Evolutionary conservation across 1,140 invertebrate genomes (phyloP).

Genomic region (Phocides pigmalion): DNA sequence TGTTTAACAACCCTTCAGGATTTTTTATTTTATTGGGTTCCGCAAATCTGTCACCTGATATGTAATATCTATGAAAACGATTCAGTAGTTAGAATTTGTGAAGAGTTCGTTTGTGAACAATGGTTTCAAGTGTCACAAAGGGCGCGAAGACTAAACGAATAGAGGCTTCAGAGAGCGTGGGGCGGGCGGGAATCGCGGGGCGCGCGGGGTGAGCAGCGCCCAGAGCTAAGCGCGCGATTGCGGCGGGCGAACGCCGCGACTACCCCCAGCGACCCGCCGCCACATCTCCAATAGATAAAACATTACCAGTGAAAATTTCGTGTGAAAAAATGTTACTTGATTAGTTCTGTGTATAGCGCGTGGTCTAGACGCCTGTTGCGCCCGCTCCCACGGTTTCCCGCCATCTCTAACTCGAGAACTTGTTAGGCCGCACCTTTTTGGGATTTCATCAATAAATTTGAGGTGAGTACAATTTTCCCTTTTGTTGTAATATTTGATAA

Average conservation of each 20-base stretch:
- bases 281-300: conserved; percentile 31
- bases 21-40: not conserved
- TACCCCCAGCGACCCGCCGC: conserved; percentile 37
- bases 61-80: conserved; percentile 16
- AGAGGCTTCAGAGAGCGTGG: conserved; percentile 59
- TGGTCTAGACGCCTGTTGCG: conserved; percentile 51
- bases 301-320: conserved; percentile 21
- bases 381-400: conserved; percentile 32
- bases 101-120: conserved; percentile 71
- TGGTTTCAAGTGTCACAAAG: conserved; percentile 79
- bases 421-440: conserved; percentile 49
- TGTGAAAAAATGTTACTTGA: conserved; percentile 53
- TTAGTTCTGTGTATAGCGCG: conserved; percentile 45
- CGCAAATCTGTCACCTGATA: not conserved
- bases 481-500: conserved; percentile 48
- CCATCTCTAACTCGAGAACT: conserved; percentile 32
- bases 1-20: too few relatives aligned
- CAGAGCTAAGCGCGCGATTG: conserved; percentile 65
- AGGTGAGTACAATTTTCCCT: conserved; percentile 59
- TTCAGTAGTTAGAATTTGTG: conserved; percentile 46
- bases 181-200: conserved; percentile 45
- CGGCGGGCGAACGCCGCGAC: conserved; percentile 66
- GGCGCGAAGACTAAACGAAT: conserved; percentile 78
- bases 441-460: conserved; percentile 47
- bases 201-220: conserved; percentile 47